Percentiles rank a stretch among this genome's conserved stretches.
Evolutionary conservation across 2,797 vertebrate genomes (phyloP).

Genomic region (Tarsius wallacei): DNA sequence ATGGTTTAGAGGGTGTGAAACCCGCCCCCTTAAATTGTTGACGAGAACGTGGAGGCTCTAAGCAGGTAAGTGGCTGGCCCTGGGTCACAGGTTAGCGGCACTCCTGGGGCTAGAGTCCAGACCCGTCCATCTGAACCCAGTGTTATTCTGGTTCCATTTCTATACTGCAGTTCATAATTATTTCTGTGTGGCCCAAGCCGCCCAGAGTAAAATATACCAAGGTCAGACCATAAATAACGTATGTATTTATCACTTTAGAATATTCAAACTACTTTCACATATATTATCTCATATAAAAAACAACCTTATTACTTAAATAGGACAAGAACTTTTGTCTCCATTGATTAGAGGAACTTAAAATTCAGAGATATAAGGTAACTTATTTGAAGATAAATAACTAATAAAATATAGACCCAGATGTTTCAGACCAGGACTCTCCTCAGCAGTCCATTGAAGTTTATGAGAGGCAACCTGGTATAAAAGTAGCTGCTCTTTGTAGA

Average conservation of each 20-base stretch:
- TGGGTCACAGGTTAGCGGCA: background rate
- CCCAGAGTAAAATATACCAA: background rate
- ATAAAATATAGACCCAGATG: background rate
- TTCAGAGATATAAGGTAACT: constrained; percentile 13
- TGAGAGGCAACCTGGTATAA: background rate
- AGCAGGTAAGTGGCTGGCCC: background rate
- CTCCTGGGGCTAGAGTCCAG: background rate
- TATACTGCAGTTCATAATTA: background rate
- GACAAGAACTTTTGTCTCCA: background rate
- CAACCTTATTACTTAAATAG: constrained; percentile 12
- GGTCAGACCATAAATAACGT: background rate
- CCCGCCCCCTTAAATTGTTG: background rate
- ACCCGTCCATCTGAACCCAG: background rate
- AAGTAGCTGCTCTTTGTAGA: background rate
- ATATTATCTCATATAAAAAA: background rate
- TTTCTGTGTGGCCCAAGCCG: background rate
- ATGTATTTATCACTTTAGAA: background rate
- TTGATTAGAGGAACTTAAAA: constrained; percentile 23
- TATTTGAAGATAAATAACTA: constrained; percentile 20
- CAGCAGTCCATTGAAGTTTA: background rate
- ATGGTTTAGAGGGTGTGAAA: background rate
- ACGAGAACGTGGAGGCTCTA: background rate
- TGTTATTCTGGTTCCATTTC: background rate
- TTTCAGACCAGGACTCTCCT: background rate
- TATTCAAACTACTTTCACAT: background rate